Evolutionary conservation across 1,140 invertebrate genomes (phyloP).

Genomic region (Sinonovacula constricta): DNA sequence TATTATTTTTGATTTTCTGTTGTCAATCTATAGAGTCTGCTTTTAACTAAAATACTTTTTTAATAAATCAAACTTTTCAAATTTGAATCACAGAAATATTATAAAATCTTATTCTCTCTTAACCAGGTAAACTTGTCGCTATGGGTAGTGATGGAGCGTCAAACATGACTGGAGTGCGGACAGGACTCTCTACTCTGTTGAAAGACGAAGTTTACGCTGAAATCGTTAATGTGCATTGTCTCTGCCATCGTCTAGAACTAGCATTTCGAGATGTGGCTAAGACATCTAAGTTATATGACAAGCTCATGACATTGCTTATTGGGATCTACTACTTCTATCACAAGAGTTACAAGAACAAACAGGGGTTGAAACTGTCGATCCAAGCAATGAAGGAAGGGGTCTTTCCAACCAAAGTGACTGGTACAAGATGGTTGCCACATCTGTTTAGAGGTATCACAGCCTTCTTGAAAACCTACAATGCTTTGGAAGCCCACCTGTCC

Average conservation of each 20-base stretch:
- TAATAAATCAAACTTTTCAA: neutral
- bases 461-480: slow-evolving; percentile 7
- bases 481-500: slow-evolving; percentile 17
- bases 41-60: neutral
- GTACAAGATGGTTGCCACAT: slow-evolving; percentile 42
- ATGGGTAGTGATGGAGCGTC: slow-evolving; percentile 47
- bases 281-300: slow-evolving; percentile 46
- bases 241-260: slow-evolving; percentile 50
- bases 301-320: slow-evolving; percentile 54
- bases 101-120: neutral
- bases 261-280: slow-evolving; percentile 52
- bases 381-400: neutral
- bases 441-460: slow-evolving; percentile 14
- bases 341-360: slow-evolving; percentile 47
- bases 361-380: neutral
- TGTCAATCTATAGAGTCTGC: neutral
- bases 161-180: slow-evolving; percentile 36
- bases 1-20: neutral
- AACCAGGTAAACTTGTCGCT: slow-evolving; percentile 40
- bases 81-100: neutral
- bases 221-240: slow-evolving; percentile 51
- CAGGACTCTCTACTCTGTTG: slow-evolving; percentile 29
- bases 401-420: slow-evolving; percentile 23
- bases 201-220: slow-evolving; percentile 24
- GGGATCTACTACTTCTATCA: slow-evolving; percentile 55